Percentiles rank a stretch among this genome's conserved stretches.
These are phyloP conservation scores for Elgaria multicarinata DNA, from an alignment of 2,113 vertebrate genomes.

Conservation along the genomic window DNA sequence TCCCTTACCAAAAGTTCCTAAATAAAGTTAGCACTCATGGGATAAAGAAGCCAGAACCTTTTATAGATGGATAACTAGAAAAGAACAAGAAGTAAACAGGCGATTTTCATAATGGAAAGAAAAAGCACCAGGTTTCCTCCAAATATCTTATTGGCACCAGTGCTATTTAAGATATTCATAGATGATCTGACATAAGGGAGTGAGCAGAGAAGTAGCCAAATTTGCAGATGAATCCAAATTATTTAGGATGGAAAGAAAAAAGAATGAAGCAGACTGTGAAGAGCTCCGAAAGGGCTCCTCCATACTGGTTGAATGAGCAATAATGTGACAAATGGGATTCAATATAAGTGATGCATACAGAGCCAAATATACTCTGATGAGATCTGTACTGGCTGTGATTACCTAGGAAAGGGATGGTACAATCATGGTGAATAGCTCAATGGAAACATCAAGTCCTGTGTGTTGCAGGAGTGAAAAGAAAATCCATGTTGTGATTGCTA, in stretches of 20 bases:
- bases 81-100: too few species aligned
- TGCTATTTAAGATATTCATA: too few species aligned
- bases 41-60: neutral
- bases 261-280: neutral
- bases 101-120: too few species aligned
- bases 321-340: neutral
- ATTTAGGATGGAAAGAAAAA: neutral
- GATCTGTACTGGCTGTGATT: neutral
- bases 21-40: neutral
- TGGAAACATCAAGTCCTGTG: neutral
- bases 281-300: neutral
- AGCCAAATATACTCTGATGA: neutral
- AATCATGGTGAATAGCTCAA: neutral
- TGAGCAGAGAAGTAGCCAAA: too few species aligned
- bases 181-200: neutral
- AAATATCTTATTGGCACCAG: too few species aligned
- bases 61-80: too few species aligned
- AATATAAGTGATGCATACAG: neutral
- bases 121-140: too few species aligned
- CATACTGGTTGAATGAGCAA: neutral
- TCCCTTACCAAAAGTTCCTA: neutral
- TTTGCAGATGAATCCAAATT: neutral
- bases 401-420: neutral
- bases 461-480: neutral
- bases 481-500: neutral